phyloP scores from a whole-genome alignment of 2,888 invertebrate species.

The Melieria picta region DNA sequence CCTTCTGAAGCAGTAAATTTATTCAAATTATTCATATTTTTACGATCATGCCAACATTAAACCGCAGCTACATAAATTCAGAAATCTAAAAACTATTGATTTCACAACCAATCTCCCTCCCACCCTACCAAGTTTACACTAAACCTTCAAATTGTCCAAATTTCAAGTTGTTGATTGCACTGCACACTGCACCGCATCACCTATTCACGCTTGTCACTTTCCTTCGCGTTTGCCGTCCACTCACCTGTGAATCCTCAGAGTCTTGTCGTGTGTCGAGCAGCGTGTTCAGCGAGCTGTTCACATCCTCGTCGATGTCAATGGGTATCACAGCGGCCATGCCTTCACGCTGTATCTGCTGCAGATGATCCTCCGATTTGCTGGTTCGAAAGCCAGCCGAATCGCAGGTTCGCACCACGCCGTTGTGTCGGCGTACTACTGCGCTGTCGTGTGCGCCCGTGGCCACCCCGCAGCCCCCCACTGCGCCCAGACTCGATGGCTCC shows the following conservation, averaged over 20 bases:
- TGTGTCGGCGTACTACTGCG: slow-evolving; percentile 66
- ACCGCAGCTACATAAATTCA: background rate
- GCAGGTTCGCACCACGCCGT: slow-evolving; percentile 66
- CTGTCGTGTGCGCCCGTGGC: slow-evolving; percentile 33
- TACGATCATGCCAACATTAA: background rate
- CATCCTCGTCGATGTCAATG: slow-evolving; percentile 92
- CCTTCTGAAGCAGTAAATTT: background rate
- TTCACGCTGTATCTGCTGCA: slow-evolving; percentile 73
- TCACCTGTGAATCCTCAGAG: slow-evolving; percentile 67
- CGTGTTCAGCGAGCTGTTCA: slow-evolving; percentile 92
- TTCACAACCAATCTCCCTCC: too few species aligned
- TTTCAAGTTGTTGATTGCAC: too few species aligned
- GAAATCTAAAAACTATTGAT: too few species aligned
- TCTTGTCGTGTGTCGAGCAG: slow-evolving; percentile 81
- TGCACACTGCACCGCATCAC: too few species aligned
- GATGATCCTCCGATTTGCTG: slow-evolving; percentile 91
- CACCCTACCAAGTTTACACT: too few species aligned
- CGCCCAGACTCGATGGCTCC: slow-evolving; percentile 64
- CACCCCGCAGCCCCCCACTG: slow-evolving; percentile 32
- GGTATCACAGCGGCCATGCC: slow-evolving; percentile 82
- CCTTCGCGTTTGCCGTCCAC: slow-evolving; percentile 19
- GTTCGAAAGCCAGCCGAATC: slow-evolving; percentile 81
- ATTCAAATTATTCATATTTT: background rate
- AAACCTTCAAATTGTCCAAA: too few species aligned
- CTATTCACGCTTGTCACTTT: too few species aligned